Base-by-base conservation (phyloP, 1,140 invertebrate genomes). In the Adelges cooleyi region DNA sequence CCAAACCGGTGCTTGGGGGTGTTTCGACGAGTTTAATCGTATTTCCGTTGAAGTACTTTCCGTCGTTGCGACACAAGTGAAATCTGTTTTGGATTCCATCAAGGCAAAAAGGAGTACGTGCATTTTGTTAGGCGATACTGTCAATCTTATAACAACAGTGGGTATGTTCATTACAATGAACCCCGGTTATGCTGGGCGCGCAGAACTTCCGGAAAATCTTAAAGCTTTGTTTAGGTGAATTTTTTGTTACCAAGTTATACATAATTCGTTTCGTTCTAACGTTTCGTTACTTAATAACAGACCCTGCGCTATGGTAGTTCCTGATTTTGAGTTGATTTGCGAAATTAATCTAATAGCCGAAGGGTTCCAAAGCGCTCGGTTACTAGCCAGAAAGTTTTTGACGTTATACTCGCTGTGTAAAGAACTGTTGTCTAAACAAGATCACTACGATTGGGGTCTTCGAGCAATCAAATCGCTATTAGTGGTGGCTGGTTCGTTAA, bases 161-260 rank as follows among this genome's bases (percentile, higher is more conserved):
- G 92, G 92, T 5, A 85, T 94, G 73, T 95, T 95, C 71, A 93
- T 95, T 59, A 95, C 92, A 0, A 95, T 95, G 92, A 95, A 95
- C 78, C 92, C 92, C 13, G 87, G 86, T 29, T 93, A 93, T 74
- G 88, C 88, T 6, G 90, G 90, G 2, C 78, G 90, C 69, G 89
- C 89, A 1, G 90, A 92, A 73, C 75, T 92, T 33, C 90, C 87
- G 1, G 87, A 91, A 74, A 90, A 90, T 75, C 77, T 91, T 27
- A 91, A 89, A 70, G 79, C 79, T 27, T 72, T 81, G 11, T 82
- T 82, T 67, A 80, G 83, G 82, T 84, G 72, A 71, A 33, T 23
- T 53, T 23, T 25, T 50, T 33, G 29, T 33, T 33, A 33, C 29
- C 11, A 6, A 33, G 5, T 33, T 33, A 33, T 33, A 33, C 11